These are phyloP conservation scores for Pseudochaenichthys georgianus DNA, from an alignment of 2,797 vertebrate genomes.

Conservation along the genomic window DNA sequence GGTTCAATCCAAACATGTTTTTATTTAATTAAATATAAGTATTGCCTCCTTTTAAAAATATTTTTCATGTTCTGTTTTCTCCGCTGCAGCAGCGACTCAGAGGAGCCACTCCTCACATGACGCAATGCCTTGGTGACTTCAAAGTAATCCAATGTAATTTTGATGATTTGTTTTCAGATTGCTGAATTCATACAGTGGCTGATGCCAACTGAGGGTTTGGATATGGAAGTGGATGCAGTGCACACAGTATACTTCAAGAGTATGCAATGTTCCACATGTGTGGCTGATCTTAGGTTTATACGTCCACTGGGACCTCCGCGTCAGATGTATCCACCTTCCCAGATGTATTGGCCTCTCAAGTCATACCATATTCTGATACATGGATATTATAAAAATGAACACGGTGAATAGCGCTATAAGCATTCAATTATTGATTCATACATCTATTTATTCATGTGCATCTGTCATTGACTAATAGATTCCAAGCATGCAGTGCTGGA, in stretches of 20 bases:
- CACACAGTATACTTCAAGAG: constrained; percentile 12
- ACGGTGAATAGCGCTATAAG: constrained; percentile 9
- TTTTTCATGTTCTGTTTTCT: constrained; percentile 3
- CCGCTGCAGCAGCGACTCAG: constrained; percentile 4
- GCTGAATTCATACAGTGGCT: constrained; percentile 15
- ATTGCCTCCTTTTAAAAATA: background rate
- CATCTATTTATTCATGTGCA: constrained; percentile 45
- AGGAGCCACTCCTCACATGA: constrained; percentile 19
- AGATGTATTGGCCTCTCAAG: constrained; percentile 37
- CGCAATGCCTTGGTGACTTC: constrained; percentile 35
- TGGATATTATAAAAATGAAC: constrained; percentile 36
- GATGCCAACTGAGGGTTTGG: background rate
- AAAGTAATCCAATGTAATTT: constrained; percentile 32
- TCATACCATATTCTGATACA: constrained; percentile 26
- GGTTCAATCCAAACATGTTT: background rate
- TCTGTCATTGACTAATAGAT: constrained; percentile 29
- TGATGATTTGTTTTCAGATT: constrained; percentile 30
- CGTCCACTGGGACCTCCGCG: constrained; percentile 22
- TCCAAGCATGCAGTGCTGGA: background rate
- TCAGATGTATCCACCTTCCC: constrained; percentile 25
- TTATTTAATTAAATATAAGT: background rate
- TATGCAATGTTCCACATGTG: constrained; percentile 4
- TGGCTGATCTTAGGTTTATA: constrained; percentile 11
- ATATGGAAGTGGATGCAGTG: constrained; percentile 14
- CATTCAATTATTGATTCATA: constrained; percentile 54